Conservation (phyloP, 2,888 invertebrate genomes). For the Campoplex capitator region DNA sequence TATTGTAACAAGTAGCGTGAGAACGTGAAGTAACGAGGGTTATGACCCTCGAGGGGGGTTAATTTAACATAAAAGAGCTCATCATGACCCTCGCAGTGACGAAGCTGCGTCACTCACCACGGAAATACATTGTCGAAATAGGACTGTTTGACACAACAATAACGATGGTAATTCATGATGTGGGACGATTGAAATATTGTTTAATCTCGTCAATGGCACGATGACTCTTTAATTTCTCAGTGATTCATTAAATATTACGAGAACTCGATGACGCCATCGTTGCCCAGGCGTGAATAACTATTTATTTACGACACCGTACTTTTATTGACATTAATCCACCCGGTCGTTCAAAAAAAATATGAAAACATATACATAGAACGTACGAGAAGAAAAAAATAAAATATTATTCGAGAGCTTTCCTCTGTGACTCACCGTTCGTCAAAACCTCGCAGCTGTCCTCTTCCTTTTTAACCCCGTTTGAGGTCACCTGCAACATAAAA, state of each 20-base stretch:
- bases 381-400: not conserved
- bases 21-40: constrained; percentile 17
- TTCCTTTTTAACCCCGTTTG: constrained; percentile 78
- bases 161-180: not conserved
- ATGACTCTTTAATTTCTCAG: constrained; percentile 17
- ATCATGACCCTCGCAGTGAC: not conserved
- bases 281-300: not conserved
- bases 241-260: constrained; percentile 45
- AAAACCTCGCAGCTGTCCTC: constrained; percentile 78
- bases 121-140: constrained; percentile 22
- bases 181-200: constrained; percentile 4
- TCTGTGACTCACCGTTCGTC: constrained; percentile 80
- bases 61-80: constrained; percentile 21
- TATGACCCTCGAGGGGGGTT: constrained; percentile 16
- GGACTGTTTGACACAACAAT: not conserved
- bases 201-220: constrained; percentile 1
- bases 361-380: not conserved
- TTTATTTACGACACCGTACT: not conserved
- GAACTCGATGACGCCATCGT: constrained; percentile 21
- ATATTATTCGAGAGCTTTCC: constrained; percentile 35
- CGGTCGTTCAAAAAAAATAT: not conserved
- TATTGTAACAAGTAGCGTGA: constrained; percentile 19
- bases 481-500: constrained; percentile 79
- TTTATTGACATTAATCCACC: constrained; percentile 17
- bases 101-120: not conserved